Percentiles rank a stretch among this genome's conserved stretches.
Conservation (phyloP, 2,888 invertebrate species). For the Melitaea athalia region DNA sequence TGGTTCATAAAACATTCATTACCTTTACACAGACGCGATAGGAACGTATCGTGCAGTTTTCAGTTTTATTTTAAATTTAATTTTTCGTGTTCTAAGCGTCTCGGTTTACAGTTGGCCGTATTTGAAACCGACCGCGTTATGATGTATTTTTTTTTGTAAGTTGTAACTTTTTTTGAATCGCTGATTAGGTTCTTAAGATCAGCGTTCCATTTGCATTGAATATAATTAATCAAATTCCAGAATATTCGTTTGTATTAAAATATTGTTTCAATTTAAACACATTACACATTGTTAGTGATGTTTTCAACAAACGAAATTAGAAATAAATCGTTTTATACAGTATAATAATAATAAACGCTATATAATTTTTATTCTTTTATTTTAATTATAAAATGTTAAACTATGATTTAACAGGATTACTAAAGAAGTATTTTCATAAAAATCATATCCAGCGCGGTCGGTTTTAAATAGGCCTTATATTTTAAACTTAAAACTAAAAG, state of each 20-base stretch:
- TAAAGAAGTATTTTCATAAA: no score
- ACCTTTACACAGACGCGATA: constrained; percentile 25
- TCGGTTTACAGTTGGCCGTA: neutral
- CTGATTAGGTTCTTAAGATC: neutral
- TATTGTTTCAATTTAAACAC: no score
- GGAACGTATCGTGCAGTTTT: constrained; percentile 26
- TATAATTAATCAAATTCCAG: no score
- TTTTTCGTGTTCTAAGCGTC: constrained; percentile 4
- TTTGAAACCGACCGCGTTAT: constrained; percentile 6
- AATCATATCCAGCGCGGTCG: neutral
- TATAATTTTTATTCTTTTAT: no score
- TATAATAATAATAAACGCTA: no score
- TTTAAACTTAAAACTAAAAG: constrained; percentile 35
- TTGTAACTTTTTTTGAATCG: neutral
- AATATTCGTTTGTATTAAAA: no score
- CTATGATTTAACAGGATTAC: no score
- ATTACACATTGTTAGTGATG: no score
- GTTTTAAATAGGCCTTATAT: constrained; percentile 14
- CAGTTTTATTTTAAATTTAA: neutral
- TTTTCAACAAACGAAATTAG: no score
- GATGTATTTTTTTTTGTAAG: neutral
- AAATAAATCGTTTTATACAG: no score
- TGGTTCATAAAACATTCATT: constrained; percentile 16
- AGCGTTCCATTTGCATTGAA: neutral
- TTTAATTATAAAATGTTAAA: no score